Conservation (phyloP, 1,140 invertebrate genomes). For the Rhagoletis pomonella region DNA sequence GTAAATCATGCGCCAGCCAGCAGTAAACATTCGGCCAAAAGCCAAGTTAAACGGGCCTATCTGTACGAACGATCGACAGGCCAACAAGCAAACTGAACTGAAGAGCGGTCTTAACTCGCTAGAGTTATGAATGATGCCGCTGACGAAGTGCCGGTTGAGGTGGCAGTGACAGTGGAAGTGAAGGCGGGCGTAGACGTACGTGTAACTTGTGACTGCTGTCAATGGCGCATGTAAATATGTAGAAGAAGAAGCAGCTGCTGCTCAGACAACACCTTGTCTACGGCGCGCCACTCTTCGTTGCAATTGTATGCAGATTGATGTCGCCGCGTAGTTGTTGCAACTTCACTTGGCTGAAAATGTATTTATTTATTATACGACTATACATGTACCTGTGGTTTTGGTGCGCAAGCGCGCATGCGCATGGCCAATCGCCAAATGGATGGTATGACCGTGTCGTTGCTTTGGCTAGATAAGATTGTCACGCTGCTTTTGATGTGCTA, state of each 20-base stretch:
- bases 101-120: not conserved
- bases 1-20: constrained; percentile 64
- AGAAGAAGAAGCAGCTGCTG: not conserved
- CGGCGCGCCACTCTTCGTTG: not conserved
- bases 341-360: constrained; percentile 1
- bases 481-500: constrained; percentile 48
- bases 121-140: constrained; percentile 34
- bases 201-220: not conserved
- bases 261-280: not conserved
- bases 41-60: constrained; percentile 5
- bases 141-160: constrained; percentile 21
- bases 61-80: constrained; percentile 19
- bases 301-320: constrained; percentile 48
- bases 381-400: not conserved
- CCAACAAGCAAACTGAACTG: constrained; percentile 1
- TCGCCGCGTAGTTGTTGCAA: constrained; percentile 16
- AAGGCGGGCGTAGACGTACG: not conserved
- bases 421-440: constrained; percentile 41
- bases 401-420: constrained; percentile 33
- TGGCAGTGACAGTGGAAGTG: not conserved
- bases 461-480: constrained; percentile 21
- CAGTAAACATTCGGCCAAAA: not conserved
- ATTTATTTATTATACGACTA: not conserved
- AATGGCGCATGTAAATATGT: not conserved
- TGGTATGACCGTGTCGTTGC: constrained; percentile 6